Evolutionary conservation across 2,797 vertebrate species (phyloP), one percentile per base, ranked within the genome.

Genomic region (Neopelma chrysocephalum): DNA sequence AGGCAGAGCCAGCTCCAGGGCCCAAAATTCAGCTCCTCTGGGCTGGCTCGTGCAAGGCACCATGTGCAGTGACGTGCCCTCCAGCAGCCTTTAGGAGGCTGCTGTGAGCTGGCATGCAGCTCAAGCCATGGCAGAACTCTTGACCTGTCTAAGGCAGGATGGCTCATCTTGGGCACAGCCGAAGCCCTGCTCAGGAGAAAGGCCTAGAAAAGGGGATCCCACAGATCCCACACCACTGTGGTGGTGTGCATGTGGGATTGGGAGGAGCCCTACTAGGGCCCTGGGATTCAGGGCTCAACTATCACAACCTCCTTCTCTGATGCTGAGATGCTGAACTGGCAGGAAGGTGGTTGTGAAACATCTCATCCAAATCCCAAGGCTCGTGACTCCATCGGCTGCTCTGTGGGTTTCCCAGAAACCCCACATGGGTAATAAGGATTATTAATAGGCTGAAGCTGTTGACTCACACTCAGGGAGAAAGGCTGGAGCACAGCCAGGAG

Each of bases 391-490:
- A 66, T 12, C 0, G 3, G 75, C 53, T 80, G 90, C 64, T 94
- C 75, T 82, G 81, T 89, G 93, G 93, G 75, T 95, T 96, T 92
- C 83, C 83, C 94, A 94, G 82, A 96, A 94, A 90, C 22, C 93
- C 93, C 91, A 87, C 3, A 29, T 36, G 86, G 86, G 58, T 85
- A 89, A 94, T 87, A 40, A 95, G 48, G 85, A 86, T 91, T 94
- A 97, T 97, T 94, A 96, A 95, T 92, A 96, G 95, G 78, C 83
- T 90, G 77, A 90, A 82, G 64, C 68, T 94, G 94, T 93, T 96
- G 90, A 96, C 91, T 94, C 90, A 90, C 61, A 93, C 76, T 32
- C 84, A 92, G 88, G 90, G 91, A 96, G 68, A 90, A 20, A 71
- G 47, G 57, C 68, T 96, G 96, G 94, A 95, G 42, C 68, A 73